A percentile compares a stretch with the other conserved stretches of the same genome.
These are phyloP conservation scores for Pinctada fucata DNA, from an alignment of 2,888 invertebrate species.

Conservation along the genomic window DNA sequence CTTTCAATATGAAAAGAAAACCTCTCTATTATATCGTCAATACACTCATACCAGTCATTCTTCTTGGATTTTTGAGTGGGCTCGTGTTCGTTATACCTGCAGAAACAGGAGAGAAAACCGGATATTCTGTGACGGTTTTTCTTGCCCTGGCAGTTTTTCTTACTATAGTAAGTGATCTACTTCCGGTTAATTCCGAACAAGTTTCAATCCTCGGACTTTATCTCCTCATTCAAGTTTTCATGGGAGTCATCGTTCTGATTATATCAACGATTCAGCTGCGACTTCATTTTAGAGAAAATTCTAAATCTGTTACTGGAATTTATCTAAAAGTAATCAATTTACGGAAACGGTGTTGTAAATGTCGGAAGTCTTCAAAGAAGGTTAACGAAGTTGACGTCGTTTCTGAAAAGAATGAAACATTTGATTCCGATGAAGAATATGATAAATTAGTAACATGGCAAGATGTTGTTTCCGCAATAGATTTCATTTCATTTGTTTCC, in stretches of 20 bases:
- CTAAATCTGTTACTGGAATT: not conserved
- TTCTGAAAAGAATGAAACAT: not conserved
- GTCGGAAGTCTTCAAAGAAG: not conserved
- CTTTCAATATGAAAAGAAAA: conserved; percentile 26
- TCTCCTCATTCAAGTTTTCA: not conserved
- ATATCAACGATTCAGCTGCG: conserved; percentile 18
- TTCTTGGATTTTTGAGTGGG: conserved; percentile 22
- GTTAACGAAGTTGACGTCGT: not conserved
- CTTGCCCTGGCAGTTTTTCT: conserved; percentile 35
- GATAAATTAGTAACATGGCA: conserved; percentile 43
- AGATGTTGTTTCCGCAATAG: conserved; percentile 45
- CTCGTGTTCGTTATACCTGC: conserved; percentile 31
- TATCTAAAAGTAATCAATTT: not conserved
- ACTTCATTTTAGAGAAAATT: conserved; percentile 3
- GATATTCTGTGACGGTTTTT: conserved; percentile 29
- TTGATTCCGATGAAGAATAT: not conserved
- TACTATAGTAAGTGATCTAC: conserved; percentile 24
- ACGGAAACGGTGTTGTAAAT: not conserved
- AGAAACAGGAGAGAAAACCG: conserved; percentile 36
- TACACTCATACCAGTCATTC: conserved; percentile 29
- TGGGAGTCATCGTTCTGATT: conserved; percentile 4
- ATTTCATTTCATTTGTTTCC: conserved; percentile 50
- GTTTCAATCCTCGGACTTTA: conserved; percentile 17
- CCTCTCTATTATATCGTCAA: conserved; percentile 29
- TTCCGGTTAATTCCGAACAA: conserved; percentile 27